Evolutionary conservation across 1,140 invertebrate species (phyloP).

Genomic region (Anoplolepis gracilipes): DNA sequence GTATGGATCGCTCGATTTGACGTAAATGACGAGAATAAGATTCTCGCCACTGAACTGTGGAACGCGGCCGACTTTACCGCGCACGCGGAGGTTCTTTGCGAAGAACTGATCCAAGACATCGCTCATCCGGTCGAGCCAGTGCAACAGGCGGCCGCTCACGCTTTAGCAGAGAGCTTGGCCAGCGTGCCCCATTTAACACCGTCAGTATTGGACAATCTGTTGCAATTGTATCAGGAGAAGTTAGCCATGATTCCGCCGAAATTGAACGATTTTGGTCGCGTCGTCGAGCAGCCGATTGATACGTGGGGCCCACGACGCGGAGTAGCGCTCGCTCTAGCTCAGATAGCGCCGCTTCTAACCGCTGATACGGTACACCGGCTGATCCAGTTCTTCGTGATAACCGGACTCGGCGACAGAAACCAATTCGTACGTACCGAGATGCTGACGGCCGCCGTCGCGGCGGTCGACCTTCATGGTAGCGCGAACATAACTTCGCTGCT

Average conservation of each 20-base stretch:
- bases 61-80: constrained; percentile 86
- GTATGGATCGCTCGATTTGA: constrained; percentile 94
- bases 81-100: constrained; percentile 87
- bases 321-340: constrained; percentile 92
- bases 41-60: constrained; percentile 91
- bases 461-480: constrained; percentile 97
- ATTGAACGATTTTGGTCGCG: constrained; percentile 96
- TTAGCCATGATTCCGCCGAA: constrained; percentile 93
- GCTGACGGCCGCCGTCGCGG: constrained; percentile 96
- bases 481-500: constrained; percentile 89
- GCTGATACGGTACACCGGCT: constrained; percentile 89
- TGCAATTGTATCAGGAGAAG: constrained; percentile 92
- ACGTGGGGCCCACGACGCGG: constrained; percentile 95
- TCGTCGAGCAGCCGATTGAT: constrained; percentile 94
- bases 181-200: constrained; percentile 86
- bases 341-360: constrained; percentile 91
- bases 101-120: constrained; percentile 91
- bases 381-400: constrained; percentile 94
- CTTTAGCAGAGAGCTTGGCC: constrained; percentile 90
- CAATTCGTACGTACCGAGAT: constrained; percentile 94
- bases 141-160: constrained; percentile 91
- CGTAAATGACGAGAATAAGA: constrained; percentile 89
- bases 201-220: constrained; percentile 88
- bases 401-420: constrained; percentile 94
- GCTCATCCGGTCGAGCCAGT: constrained; percentile 92